Conservation (phyloP, 2,888 invertebrate species). For the Callyntrura sp. region DNA sequence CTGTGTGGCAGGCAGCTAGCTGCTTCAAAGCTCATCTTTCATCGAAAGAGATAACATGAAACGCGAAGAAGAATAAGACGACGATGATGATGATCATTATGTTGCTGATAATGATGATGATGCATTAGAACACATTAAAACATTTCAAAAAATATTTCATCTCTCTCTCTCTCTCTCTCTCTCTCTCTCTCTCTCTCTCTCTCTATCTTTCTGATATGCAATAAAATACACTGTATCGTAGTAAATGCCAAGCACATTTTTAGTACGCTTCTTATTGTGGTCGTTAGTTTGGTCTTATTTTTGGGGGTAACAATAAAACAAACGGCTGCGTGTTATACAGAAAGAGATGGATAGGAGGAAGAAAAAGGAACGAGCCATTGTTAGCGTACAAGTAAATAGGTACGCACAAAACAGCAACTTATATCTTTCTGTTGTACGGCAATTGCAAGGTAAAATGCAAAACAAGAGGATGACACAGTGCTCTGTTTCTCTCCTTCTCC, state of each 20-base stretch:
- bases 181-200: background rate
- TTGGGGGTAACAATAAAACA: conserved; percentile 23
- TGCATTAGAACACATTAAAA: conserved; percentile 19
- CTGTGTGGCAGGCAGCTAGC: background rate
- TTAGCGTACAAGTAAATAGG: background rate
- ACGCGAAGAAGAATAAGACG: background rate
- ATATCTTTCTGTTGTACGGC: background rate
- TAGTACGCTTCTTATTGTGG: background rate
- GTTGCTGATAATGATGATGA: conserved; percentile 5
- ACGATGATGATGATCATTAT: conserved; percentile 9
- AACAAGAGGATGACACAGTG: conserved; percentile 61
- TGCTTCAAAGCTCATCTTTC: conserved; percentile 14
- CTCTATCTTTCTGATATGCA: background rate
- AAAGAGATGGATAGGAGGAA: conserved; percentile 25
- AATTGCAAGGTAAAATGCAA: conserved; percentile 28
- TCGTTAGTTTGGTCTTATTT: conserved; percentile 25
- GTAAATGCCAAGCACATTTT: background rate
- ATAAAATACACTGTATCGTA: background rate
- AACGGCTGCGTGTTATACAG: background rate
- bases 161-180: background rate
- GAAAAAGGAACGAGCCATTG: conserved; percentile 11
- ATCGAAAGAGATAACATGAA: conserved; percentile 5
- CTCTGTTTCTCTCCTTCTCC: conserved; percentile 58
- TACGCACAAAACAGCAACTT: background rate
- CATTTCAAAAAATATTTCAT: conserved; percentile 12